Evolutionary conservation across 2,797 vertebrate species (phyloP).

Genomic region (Intellagama lesueurii): DNA sequence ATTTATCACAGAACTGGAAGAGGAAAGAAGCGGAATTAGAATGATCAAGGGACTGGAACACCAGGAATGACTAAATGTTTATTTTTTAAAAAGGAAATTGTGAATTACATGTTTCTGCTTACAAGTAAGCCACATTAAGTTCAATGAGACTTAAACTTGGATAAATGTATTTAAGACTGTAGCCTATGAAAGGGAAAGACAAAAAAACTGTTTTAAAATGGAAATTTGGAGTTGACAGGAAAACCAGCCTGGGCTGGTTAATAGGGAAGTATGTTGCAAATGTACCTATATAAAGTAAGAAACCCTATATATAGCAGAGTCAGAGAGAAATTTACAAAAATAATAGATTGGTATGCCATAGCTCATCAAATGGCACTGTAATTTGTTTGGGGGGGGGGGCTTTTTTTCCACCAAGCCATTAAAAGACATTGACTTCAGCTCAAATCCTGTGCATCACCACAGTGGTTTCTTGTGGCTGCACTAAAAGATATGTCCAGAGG

Average conservation of each 20-base stretch:
- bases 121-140: neutral
- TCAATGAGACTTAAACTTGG: neutral
- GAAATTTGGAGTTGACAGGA: neutral
- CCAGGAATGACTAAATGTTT: neutral
- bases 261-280: neutral
- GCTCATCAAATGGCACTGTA: constrained; percentile 43
- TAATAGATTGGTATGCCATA: constrained; percentile 21
- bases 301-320: neutral
- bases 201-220: neutral
- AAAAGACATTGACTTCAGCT: constrained; percentile 51
- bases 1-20: neutral
- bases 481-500: constrained; percentile 55
- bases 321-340: constrained; percentile 1
- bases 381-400: constrained; percentile 17
- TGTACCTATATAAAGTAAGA: neutral
- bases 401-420: constrained; percentile 43
- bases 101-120: neutral
- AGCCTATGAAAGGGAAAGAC: neutral
- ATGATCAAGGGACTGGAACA: neutral
- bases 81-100: too few relatives aligned
- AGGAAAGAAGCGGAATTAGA: neutral
- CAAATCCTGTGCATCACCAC: constrained; percentile 62
- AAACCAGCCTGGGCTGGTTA: neutral
- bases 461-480: constrained; percentile 54
- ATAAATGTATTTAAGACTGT: neutral